Evolutionary conservation across 2,888 invertebrate species (phyloP).

Genomic region (Napeogenes inachia): DNA sequence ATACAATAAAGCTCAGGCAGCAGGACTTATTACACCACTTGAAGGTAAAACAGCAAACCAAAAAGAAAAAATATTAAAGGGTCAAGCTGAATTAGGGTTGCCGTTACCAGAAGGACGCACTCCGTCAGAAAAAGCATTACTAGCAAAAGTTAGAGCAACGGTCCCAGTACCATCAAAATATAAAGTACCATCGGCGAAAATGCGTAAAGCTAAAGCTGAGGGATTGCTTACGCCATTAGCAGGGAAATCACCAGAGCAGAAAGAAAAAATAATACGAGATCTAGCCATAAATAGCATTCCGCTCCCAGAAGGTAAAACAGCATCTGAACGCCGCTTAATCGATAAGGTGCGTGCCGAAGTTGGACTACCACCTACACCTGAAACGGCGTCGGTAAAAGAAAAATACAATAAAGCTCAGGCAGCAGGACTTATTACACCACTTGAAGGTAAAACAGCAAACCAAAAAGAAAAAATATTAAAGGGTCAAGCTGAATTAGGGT

Average conservation of each 20-base stretch:
- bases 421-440: conserved; percentile 33
- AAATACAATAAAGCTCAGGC: conserved; percentile 32
- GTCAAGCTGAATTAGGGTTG: conserved; percentile 23
- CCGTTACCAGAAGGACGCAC: conserved; percentile 27
- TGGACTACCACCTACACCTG: conserved; percentile 30
- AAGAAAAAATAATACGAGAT: conserved; percentile 35
- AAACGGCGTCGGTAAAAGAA: conserved; percentile 23
- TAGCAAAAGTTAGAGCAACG: conserved; percentile 9
- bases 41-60: conserved; percentile 27
- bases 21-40: conserved; percentile 26
- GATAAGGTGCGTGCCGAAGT: conserved; percentile 27
- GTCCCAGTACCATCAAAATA: background rate
- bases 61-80: conserved; percentile 29
- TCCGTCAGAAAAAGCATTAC: conserved; percentile 26
- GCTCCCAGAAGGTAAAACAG: conserved; percentile 24
- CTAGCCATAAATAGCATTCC: conserved; percentile 32
- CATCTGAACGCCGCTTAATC: conserved; percentile 26
- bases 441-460: conserved; percentile 33
- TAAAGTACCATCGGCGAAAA: background rate
- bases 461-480: conserved; percentile 33
- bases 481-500: conserved; percentile 25
- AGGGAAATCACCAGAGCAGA: conserved; percentile 35
- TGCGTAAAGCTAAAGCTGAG: conserved; percentile 36
- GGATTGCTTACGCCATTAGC: conserved; percentile 33
- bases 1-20: conserved; percentile 23